A percentile compares a stretch with the other conserved stretches of the same genome.
Evolutionary conservation across 2,797 vertebrate genomes (phyloP).

Genomic region (Lophotriccus pileatus): DNA sequence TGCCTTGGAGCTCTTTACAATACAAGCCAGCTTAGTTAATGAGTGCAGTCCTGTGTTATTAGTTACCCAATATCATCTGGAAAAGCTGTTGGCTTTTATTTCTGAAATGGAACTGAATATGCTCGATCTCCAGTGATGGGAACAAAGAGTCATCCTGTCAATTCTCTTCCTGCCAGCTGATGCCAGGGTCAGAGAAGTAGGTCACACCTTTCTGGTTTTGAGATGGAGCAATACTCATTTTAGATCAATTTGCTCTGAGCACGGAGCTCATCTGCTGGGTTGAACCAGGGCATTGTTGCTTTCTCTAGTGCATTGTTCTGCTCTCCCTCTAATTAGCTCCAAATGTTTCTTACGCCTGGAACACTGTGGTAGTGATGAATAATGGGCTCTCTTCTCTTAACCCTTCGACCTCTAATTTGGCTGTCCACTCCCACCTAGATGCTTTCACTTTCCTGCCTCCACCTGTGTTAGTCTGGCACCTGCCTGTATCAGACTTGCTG

Average conservation of each 20-base stretch:
- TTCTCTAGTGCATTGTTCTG: conserved; percentile 68
- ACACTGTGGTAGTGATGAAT: conserved; percentile 52
- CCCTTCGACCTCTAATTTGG: conserved; percentile 30
- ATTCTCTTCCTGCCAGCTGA: conserved; percentile 58
- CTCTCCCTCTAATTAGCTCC: conserved; percentile 60
- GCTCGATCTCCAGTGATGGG: neutral
- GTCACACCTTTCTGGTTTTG: conserved; percentile 61
- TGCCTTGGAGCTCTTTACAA: neutral
- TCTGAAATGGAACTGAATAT: conserved; percentile 35
- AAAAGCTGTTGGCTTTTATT: conserved; percentile 42
- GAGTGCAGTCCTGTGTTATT: conserved; percentile 3
- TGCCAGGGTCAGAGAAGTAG: conserved; percentile 57
- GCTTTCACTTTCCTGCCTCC: conserved; percentile 5
- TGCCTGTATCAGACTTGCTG: neutral
- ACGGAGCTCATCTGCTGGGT: conserved; percentile 60
- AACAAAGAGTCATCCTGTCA: conserved; percentile 3
- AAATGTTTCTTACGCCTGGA: conserved; percentile 59
- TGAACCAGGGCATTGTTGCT: conserved; percentile 61
- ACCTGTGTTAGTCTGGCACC: neutral
- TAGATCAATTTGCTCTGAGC: conserved; percentile 62
- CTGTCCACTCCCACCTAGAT: conserved; percentile 46
- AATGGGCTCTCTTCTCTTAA: conserved; percentile 64
- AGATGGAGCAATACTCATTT: conserved; percentile 64
- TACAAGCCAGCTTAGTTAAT: conserved; percentile 6
- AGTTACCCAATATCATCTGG: conserved; percentile 9